Evolutionary conservation across 1,140 invertebrate genomes (phyloP).

Genomic region (Drosophila paulistorum): DNA sequence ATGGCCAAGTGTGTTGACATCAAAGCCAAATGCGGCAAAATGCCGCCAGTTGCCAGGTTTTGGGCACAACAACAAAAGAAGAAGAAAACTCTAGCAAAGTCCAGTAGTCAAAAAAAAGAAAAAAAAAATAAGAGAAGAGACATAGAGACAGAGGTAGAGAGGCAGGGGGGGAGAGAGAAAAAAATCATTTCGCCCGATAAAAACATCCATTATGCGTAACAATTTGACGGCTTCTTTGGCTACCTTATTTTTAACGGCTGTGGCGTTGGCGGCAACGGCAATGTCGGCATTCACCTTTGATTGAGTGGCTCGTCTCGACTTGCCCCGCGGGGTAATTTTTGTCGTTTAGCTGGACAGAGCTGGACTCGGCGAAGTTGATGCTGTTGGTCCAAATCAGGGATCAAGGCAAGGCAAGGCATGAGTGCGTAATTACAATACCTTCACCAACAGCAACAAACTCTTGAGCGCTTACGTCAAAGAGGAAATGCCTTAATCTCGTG

Average conservation of each 20-base stretch:
- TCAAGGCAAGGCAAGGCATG: constrained; percentile 35
- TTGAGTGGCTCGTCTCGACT: constrained; percentile 65
- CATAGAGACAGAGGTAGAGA: not conserved
- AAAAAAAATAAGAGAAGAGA: not conserved
- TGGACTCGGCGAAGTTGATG: not conserved
- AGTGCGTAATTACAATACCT: constrained; percentile 77
- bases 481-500: constrained; percentile 79
- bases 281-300: constrained; percentile 65
- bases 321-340: constrained; percentile 75
- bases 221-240: constrained; percentile 81
- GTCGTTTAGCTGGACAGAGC: constrained; percentile 49
- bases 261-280: constrained; percentile 37
- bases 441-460: constrained; percentile 45
- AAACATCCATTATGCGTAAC: constrained; percentile 81
- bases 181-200: constrained; percentile 77
- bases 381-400: constrained; percentile 25
- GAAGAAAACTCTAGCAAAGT: constrained; percentile 53
- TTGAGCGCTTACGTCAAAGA: constrained; percentile 76
- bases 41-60: constrained; percentile 35
- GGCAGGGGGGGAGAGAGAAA: constrained; percentile 16
- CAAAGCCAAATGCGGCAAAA: constrained; percentile 54
- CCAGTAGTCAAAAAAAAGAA: constrained; percentile 60
- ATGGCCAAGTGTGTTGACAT: constrained; percentile 68
- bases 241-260: constrained; percentile 54
- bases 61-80: constrained; percentile 45